Conservation (phyloP, 2,113 vertebrate species). For the Aphyosemion australe region DNA sequence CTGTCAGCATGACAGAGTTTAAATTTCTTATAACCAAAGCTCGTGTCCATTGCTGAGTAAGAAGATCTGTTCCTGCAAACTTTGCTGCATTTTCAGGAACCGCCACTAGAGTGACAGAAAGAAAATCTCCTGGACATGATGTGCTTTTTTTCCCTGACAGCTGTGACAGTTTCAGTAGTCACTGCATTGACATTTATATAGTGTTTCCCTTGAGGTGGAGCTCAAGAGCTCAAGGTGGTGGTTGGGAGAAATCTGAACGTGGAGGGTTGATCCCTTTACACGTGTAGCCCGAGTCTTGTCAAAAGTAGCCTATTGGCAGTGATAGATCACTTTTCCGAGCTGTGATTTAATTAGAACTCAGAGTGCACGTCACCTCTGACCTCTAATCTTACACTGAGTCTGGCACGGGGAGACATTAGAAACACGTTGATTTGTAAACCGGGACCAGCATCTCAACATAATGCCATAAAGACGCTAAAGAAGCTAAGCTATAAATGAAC, state of each 20-base stretch:
- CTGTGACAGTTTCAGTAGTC: slow-evolving; percentile 37
- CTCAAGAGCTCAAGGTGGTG: slow-evolving; percentile 45
- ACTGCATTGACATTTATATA: slow-evolving; percentile 62
- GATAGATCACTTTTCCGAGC: slow-evolving; percentile 72
- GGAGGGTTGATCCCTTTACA: slow-evolving; percentile 36
- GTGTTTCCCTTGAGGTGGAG: slow-evolving; percentile 63
- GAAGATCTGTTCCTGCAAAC: slow-evolving; percentile 36
- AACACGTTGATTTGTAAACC: slow-evolving; percentile 49
- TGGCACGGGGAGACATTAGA: slow-evolving; percentile 40
- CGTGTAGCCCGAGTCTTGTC: slow-evolving; percentile 53
- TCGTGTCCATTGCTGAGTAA: slow-evolving; percentile 35
- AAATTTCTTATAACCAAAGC: slow-evolving; percentile 48
- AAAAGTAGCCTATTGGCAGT: slow-evolving; percentile 60
- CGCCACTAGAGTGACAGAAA: slow-evolving; percentile 50
- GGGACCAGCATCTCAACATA: slow-evolving; percentile 22
- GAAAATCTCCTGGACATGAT: slow-evolving; percentile 7
- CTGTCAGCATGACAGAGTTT: slow-evolving; percentile 40
- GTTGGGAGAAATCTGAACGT: slow-evolving; percentile 28
- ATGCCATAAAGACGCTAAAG: slow-evolving; percentile 16
- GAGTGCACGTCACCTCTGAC: slow-evolving; percentile 64
- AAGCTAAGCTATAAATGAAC: slow-evolving; percentile 7
- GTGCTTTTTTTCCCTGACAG: slow-evolving; percentile 14
- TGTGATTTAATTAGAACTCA: slow-evolving; percentile 75
- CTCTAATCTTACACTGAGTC: slow-evolving; percentile 35
- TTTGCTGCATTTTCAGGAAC: slow-evolving; percentile 51